Base-by-base conservation (phyloP, 2,888 invertebrate genomes). In the Pheosia gnoma region DNA sequence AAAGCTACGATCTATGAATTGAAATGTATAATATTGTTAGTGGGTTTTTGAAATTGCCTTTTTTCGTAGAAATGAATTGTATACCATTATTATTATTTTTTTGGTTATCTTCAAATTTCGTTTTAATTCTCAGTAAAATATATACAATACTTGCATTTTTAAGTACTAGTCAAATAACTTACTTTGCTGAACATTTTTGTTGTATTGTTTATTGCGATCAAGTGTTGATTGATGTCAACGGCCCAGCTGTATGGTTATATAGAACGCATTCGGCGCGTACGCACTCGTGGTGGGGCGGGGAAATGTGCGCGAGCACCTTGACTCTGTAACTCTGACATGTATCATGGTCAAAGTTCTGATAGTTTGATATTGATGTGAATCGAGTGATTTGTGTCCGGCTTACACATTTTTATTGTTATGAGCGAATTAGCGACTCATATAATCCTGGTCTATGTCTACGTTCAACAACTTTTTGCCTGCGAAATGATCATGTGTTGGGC, bases 111-210 rank as follows among this genome's bases (percentile, higher is more conserved):
- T 25, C 25, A 25, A 25, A 25, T 25, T 25, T 25, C 25, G 25
- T 25, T 25, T 25, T 25, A 25, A 25, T 25, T 25, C 25, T 25
- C 25, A 25, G 25, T 25, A 25, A 25, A 25, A 8, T 1, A 9
- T 39, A 6, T 39, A 5, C 43, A 47, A 47, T 47, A n/a, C 10
- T 8, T 43, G n/a, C 5, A 47, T 47, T 45, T 45, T 47, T 47
- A n/a, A 5, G n/a, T 47, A n/a, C n/a, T 41, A 49, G 5, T 39
- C 62, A 57, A 63, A 59, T 58, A 25, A 72, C 78, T 81, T 64
- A 91, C 90, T 88, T 87, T 87, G 80, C 81, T 84, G 72, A 90
- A 86, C 90, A 91, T 90, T 81, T 81, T 79, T 70, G 64, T 9
- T 86, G 82, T 72, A 66, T 76, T 63, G 77, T 77, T 80, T 78